Conservation (phyloP, 2,113 vertebrate genomes). For the Calidris pygmaea region DNA sequence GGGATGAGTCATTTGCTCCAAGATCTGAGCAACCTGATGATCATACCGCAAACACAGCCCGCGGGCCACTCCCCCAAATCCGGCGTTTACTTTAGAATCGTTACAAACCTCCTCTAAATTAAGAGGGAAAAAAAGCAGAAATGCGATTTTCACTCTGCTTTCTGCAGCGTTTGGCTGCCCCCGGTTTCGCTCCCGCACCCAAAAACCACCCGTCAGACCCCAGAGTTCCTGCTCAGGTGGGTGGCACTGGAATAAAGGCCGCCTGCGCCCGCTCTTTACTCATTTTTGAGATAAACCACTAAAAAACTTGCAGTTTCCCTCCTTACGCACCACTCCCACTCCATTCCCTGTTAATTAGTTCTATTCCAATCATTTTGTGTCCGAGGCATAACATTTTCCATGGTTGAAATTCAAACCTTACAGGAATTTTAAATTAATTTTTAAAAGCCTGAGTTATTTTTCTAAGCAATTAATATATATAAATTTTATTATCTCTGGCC, state of each 20-base stretch:
- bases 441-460: not conserved
- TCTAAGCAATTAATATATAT: not conserved
- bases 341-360: too few relatives aligned
- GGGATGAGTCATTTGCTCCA: not conserved
- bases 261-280: rapidly evolving
- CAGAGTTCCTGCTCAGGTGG: rapidly evolving
- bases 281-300: not conserved
- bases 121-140: not conserved
- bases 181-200: rapidly evolving
- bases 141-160: not conserved
- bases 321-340: too few relatives aligned
- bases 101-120: too few relatives aligned
- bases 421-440: not conserved
- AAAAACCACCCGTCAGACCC: not conserved
- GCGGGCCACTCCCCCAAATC: not conserved
- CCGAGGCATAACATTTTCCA: too few relatives aligned
- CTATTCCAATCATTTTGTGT: not conserved
- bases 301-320: too few relatives aligned
- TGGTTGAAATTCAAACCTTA: not conserved
- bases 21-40: not conserved
- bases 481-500: not conserved
- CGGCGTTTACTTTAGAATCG: rapidly evolving
- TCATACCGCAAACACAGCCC: too few relatives aligned
- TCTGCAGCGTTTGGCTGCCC: not conserved
- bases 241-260: rapidly evolving